Percentiles rank a stretch among this genome's conserved stretches.
Conservation (phyloP, 2,888 invertebrate genomes). For the Lobophora halterata region DNA sequence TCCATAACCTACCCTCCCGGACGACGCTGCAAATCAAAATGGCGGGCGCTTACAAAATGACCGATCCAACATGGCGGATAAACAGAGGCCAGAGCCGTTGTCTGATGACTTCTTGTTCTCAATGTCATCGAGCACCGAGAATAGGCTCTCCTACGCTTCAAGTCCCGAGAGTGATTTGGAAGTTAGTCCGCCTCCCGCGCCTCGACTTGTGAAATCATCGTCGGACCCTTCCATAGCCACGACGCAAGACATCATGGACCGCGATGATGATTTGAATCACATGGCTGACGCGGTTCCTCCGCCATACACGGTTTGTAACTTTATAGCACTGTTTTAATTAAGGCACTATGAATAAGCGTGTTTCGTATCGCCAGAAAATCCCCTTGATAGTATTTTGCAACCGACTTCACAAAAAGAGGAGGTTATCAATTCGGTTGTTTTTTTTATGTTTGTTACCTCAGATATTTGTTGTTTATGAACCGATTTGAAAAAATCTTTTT, state of each 20-base stretch:
- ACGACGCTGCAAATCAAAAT: slow-evolving; percentile 55
- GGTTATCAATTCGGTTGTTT: too few relatives aligned
- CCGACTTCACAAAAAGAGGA: too few relatives aligned
- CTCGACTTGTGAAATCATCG: slow-evolving; percentile 88
- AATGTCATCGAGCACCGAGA: slow-evolving; percentile 90
- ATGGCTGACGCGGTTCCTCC: slow-evolving; percentile 88
- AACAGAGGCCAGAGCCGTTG: slow-evolving; percentile 96
- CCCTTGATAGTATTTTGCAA: too few relatives aligned
- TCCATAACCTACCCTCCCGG: slow-evolving; percentile 76
- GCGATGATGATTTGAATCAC: slow-evolving; percentile 79
- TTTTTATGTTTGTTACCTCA: slow-evolving; percentile 1
- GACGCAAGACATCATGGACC: slow-evolving; percentile 91
- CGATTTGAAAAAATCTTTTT: too few relatives aligned
- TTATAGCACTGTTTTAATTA: too few relatives aligned
- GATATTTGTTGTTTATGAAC: too few relatives aligned
- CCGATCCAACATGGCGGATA: too few relatives aligned
- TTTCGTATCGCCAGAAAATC: too few relatives aligned
- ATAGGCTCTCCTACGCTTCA: slow-evolving; percentile 96
- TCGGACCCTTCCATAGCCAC: slow-evolving; percentile 97
- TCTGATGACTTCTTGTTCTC: slow-evolving; percentile 99
- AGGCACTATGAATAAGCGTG: too few relatives aligned
- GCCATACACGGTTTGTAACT: slow-evolving; percentile 88
- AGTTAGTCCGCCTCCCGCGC: slow-evolving; percentile 90
- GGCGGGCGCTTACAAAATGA: slow-evolving; percentile 32
- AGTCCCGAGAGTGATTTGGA: slow-evolving; percentile 96